Conservation (phyloP, 23 tunicate genomes). For the Phallusia fumigata region DNA sequence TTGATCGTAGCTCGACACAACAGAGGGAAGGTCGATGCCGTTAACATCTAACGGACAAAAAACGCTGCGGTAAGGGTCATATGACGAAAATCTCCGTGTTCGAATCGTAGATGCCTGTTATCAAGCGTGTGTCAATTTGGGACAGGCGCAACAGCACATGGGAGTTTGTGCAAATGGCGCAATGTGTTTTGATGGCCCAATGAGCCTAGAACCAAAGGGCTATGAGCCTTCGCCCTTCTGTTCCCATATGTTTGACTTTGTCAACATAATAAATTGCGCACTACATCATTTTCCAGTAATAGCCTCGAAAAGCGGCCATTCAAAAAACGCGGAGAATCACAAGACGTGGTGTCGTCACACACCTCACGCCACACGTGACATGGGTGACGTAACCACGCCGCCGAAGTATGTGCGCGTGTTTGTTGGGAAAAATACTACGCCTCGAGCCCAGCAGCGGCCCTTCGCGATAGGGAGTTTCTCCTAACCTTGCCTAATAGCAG, state of each 20-base stretch:
- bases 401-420: not conserved
- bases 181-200: not conserved
- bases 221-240: too few relatives aligned
- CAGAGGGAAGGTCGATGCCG: not conserved
- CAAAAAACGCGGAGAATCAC: slow-evolving; percentile 8
- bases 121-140: not conserved
- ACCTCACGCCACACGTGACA: slow-evolving; percentile 13
- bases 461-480: slow-evolving; percentile 1
- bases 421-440: not conserved
- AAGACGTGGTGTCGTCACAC: not conserved
- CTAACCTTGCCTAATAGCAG: not conserved
- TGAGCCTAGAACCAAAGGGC: not conserved
- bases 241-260: too few relatives aligned
- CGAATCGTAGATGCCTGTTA: not conserved
- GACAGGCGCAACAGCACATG: not conserved
- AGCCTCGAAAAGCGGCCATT: not conserved
- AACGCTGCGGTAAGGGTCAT: not conserved
- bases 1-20: not conserved
- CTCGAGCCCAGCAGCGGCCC: not conserved
- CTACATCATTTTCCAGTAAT: not conserved
- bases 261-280: too few relatives aligned
- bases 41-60: not conserved
- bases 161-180: not conserved
- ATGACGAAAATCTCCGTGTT: not conserved
- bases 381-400: slow-evolving; percentile 11